These are phyloP conservation scores for Onychomys torridus DNA, from an alignment of 2,797 vertebrate genomes.

Conservation along the genomic window DNA sequence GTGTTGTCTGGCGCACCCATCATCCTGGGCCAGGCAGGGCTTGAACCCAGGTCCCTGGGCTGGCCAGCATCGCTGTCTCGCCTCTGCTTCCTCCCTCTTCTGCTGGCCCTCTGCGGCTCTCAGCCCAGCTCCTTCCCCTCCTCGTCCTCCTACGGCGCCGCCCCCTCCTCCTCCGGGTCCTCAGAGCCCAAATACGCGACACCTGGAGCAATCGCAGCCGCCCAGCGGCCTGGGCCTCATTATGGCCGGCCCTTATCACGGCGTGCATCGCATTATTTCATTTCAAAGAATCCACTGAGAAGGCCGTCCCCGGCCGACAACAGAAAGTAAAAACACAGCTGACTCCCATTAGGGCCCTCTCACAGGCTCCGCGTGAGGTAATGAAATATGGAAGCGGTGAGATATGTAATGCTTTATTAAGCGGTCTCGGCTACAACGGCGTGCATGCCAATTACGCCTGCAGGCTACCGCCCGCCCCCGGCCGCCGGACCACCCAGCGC, in stretches of 20 bases:
- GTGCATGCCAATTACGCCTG: constrained; percentile 94
- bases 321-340: constrained; percentile 98
- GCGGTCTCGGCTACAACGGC: constrained; percentile 95
- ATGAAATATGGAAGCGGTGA: constrained; percentile 96
- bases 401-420: constrained; percentile 99
- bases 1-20: neutral
- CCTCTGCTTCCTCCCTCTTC: neutral
- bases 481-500: constrained; percentile 97
- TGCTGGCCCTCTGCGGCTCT: neutral
- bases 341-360: constrained; percentile 96
- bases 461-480: constrained; percentile 95
- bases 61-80: neutral
- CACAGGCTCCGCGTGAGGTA: constrained; percentile 95
- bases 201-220: constrained; percentile 90
- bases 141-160: constrained; percentile 53
- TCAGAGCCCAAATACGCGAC: constrained; percentile 87
- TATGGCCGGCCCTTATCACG: constrained; percentile 91
- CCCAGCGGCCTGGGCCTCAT: constrained; percentile 91
- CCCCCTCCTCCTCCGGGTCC: constrained; percentile 54
- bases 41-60: neutral
- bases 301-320: constrained; percentile 91
- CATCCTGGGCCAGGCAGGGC: neutral
- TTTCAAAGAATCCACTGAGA: constrained; percentile 92
- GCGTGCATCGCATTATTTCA: constrained; percentile 91
- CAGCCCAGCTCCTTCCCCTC: neutral